Evolutionary conservation across 30 jellyfish, hydroid and myxozoan species (phyloP).

Genomic region (Haliclystus octoradiatus): DNA sequence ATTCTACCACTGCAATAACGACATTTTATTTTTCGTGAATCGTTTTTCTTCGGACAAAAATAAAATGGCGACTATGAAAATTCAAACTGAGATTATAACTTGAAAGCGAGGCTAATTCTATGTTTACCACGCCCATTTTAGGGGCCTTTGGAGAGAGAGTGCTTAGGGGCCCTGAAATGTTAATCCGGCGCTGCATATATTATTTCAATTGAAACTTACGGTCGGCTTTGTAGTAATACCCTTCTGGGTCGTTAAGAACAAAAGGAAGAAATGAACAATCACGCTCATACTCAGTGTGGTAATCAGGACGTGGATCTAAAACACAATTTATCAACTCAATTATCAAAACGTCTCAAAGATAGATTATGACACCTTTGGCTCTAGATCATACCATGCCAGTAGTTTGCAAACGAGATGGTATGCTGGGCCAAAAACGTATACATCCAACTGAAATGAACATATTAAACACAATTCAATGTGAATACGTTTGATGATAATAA

Average conservation of each 20-base stretch:
- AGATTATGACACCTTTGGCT: neutral
- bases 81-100: no score
- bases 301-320: conserved; percentile 74
- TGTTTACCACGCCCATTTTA: no score
- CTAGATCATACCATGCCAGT: conserved; percentile 76
- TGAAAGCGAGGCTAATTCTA: no score
- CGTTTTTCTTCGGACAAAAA: no score
- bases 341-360: neutral
- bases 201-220: conserved; percentile 24
- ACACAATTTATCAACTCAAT: neutral
- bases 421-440: conserved; percentile 62
- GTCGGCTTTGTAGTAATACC: conserved; percentile 12
- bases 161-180: no score
- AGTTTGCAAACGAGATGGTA: conserved; percentile 72
- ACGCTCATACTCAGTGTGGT: conserved; percentile 28
- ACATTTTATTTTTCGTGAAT: no score
- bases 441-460: conserved; percentile 37
- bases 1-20: no score
- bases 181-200: no score
- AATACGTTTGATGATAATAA: neutral
- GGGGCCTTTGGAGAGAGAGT: no score
- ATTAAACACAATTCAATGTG: neutral
- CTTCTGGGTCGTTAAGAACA: conserved; percentile 65
- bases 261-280: conserved; percentile 47
- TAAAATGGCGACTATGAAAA: no score